phyloP scores from a whole-genome alignment of 2,888 invertebrate genomes.

The Malthinus flaveolus region DNA sequence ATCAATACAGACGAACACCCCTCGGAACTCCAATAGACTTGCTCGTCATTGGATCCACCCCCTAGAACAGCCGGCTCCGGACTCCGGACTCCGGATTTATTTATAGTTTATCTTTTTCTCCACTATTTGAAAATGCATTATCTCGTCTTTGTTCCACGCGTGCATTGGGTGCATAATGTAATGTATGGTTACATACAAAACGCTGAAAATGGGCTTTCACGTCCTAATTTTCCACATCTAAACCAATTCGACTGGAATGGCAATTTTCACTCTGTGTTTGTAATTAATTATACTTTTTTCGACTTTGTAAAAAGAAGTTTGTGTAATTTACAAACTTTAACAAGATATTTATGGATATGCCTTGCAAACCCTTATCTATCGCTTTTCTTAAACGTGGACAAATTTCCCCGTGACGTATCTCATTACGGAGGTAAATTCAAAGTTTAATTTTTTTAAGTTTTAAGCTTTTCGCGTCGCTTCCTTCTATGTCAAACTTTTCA shows the following conservation, averaged over 20 bases:
- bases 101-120: not conserved
- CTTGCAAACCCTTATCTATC: too few species aligned
- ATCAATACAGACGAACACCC: constrained; percentile 35
- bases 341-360: too few species aligned
- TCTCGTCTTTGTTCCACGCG: not conserved
- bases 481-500: too few species aligned
- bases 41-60: constrained; percentile 32
- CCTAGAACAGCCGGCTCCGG: constrained; percentile 22
- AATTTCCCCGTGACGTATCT: too few species aligned
- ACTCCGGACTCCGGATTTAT: constrained; percentile 1
- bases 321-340: too few species aligned
- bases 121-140: not conserved
- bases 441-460: too few species aligned
- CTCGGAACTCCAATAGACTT: constrained; percentile 33
- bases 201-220: constrained; percentile 4
- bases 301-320: too few species aligned
- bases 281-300: too few species aligned
- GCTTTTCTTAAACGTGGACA: too few species aligned
- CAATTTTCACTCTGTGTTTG: not conserved
- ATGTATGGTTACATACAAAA: constrained; percentile 12
- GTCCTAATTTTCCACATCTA: constrained; percentile 8
- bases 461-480: too few species aligned
- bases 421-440: too few species aligned
- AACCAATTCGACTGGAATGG: not conserved
- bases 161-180: constrained; percentile 15